Percentiles rank a stretch among this genome's conserved stretches.
Evolutionary conservation across 2,888 invertebrate genomes (phyloP).

Genomic region (Lathronympha strigana): DNA sequence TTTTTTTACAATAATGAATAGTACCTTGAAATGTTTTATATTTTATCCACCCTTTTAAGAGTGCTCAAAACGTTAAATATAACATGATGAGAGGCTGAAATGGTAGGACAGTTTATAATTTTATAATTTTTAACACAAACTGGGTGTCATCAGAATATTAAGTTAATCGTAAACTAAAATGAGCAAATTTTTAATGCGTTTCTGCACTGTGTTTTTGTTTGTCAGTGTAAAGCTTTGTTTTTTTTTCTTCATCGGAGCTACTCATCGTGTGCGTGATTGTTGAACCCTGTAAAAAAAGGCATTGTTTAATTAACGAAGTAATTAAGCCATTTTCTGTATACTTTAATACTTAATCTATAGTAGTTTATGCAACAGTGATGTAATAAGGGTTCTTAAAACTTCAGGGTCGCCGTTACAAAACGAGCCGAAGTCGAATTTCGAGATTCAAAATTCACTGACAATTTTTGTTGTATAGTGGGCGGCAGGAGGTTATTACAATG

Average conservation of each 20-base stretch:
- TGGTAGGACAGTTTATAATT: conserved; percentile 18
- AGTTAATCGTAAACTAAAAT: conserved; percentile 12
- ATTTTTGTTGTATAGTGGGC: no score
- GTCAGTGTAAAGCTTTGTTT: not conserved
- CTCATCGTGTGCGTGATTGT: conserved; percentile 3
- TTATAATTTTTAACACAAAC: conserved; percentile 19
- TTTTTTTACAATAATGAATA: conserved; percentile 24
- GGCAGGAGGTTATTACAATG: no score
- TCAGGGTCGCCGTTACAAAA: no score
- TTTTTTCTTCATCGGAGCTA: conserved; percentile 22
- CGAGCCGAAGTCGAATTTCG: no score
- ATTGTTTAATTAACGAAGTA: not conserved
- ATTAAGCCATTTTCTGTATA: not conserved
- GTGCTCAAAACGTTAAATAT: conserved; percentile 14
- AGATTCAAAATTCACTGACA: no score
- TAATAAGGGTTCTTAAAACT: no score
- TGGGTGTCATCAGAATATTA: not conserved
- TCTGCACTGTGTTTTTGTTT: not conserved
- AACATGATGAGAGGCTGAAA: conserved; percentile 19
- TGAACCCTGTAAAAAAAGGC: conserved; percentile 6
- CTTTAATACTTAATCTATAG: no score
- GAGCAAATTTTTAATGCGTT: conserved; percentile 8
- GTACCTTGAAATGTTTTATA: conserved; percentile 9
- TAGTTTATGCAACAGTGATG: no score
- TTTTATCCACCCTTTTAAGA: conserved; percentile 35